Evolutionary conservation across 2,888 invertebrate species (phyloP).

Genomic region (Acronicta leporina): DNA sequence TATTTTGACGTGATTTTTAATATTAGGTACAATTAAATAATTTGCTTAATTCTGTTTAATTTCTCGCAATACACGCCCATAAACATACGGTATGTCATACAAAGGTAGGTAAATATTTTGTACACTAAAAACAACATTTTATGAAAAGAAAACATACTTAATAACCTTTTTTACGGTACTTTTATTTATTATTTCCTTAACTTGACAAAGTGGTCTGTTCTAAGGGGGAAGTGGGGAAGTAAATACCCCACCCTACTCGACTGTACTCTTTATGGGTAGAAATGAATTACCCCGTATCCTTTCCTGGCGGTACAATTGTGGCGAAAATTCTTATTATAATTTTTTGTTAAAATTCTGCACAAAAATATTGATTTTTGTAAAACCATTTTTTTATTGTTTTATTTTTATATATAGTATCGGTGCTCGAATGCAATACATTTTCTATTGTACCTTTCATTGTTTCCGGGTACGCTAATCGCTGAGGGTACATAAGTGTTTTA

Average conservation of each 20-base stretch:
- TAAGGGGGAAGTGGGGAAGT: slow-evolving; percentile 38
- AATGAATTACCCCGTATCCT: slow-evolving; percentile 51
- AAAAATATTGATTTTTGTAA: too few relatives aligned
- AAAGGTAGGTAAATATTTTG: slow-evolving; percentile 13
- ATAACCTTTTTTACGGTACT: slow-evolving; percentile 55
- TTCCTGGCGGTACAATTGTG: slow-evolving; percentile 35
- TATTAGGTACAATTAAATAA: too few relatives aligned
- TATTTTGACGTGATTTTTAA: too few relatives aligned
- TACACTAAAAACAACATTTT: slow-evolving; percentile 44
- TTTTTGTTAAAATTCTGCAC: slow-evolving; percentile 19
- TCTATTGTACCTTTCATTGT: too few relatives aligned
- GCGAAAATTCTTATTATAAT: slow-evolving; percentile 39
- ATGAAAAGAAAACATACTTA: slow-evolving; percentile 33
- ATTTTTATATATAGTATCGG: too few relatives aligned
- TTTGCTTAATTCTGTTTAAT: too few relatives aligned
- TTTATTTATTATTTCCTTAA: slow-evolving; percentile 62
- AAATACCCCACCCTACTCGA: slow-evolving; percentile 43
- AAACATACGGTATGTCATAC: too few relatives aligned
- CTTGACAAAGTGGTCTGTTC: slow-evolving; percentile 43
- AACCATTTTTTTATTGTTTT: too few relatives aligned
- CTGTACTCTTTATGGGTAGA: slow-evolving; percentile 41
- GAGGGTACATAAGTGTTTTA: too few relatives aligned
- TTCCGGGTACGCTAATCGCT: too few relatives aligned
- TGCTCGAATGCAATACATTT: too few relatives aligned
- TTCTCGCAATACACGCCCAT: too few relatives aligned